Percentiles rank a stretch among this genome's conserved stretches.
These are phyloP conservation scores for Pangasius djambal DNA, from an alignment of 2,797 vertebrate genomes.

Conservation along the genomic window DNA sequence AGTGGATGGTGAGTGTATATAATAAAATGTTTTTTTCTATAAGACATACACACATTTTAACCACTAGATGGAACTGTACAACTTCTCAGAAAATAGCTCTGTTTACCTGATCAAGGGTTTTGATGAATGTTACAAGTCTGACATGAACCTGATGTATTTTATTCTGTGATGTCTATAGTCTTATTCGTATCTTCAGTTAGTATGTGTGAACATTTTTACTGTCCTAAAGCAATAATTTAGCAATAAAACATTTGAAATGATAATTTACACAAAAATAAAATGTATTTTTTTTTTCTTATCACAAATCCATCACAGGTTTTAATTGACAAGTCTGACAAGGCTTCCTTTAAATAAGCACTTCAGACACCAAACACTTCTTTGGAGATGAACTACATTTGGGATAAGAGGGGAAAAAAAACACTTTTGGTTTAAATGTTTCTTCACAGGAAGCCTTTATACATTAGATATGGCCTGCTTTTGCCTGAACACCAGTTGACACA, in stretches of 20 bases:
- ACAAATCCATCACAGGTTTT: not conserved
- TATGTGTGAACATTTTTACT: constrained; percentile 21
- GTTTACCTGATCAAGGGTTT: not conserved
- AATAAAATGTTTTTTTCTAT: not conserved
- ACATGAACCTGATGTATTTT: not conserved
- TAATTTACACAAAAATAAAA: not conserved
- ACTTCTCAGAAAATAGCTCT: not conserved
- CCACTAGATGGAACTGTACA: constrained; percentile 29
- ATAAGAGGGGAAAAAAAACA: not conserved
- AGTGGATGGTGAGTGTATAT: not conserved
- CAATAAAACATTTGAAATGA: not conserved
- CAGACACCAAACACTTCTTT: not conserved
- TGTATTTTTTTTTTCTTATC: not conserved
- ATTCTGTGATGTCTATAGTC: not conserved
- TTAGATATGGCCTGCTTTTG: not conserved
- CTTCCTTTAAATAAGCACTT: not conserved
- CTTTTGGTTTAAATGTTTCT: not conserved
- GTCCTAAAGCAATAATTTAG: not conserved
- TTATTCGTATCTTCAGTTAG: not conserved
- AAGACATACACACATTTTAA: not conserved
- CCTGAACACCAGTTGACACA: not conserved
- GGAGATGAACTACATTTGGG: too few species aligned
- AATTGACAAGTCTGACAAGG: not conserved
- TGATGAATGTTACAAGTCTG: not conserved
- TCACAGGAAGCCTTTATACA: not conserved